A percentile compares a stretch with the other conserved stretches of the same genome.
Conservation (phyloP, 92 coral and sea anemone genomes). For the Epizoanthus fatuus region DNA sequence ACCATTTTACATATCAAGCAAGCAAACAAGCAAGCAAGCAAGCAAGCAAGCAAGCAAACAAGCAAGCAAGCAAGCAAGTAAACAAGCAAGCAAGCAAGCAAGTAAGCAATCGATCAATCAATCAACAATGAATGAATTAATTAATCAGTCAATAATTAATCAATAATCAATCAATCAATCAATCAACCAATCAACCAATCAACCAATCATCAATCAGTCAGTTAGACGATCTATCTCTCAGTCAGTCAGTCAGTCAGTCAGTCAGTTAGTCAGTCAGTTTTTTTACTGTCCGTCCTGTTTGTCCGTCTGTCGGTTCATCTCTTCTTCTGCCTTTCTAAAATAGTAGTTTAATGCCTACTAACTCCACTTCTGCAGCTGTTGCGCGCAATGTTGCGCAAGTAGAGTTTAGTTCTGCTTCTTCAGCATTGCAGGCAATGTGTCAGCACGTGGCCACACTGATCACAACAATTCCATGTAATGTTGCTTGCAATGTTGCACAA, state of each 20-base stretch:
- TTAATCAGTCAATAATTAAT: background rate
- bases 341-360: no score
- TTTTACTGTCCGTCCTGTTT: no score
- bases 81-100: background rate
- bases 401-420: no score
- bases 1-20: background rate
- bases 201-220: background rate
- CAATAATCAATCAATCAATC: background rate
- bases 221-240: background rate
- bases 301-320: no score
- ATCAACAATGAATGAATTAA: background rate
- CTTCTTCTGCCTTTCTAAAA: no score
- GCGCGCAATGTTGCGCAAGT: no score
- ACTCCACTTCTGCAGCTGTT: no score
- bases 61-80: background rate
- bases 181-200: background rate
- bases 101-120: background rate
- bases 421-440: no score
- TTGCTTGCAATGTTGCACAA: no score
- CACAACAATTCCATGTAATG: no score
- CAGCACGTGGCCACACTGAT: no score
- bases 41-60: background rate
- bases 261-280: background rate
- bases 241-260: background rate
- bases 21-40: background rate